Evolutionary conservation across 2,113 vertebrate species (phyloP).

Genomic region (Turnix velox): DNA sequence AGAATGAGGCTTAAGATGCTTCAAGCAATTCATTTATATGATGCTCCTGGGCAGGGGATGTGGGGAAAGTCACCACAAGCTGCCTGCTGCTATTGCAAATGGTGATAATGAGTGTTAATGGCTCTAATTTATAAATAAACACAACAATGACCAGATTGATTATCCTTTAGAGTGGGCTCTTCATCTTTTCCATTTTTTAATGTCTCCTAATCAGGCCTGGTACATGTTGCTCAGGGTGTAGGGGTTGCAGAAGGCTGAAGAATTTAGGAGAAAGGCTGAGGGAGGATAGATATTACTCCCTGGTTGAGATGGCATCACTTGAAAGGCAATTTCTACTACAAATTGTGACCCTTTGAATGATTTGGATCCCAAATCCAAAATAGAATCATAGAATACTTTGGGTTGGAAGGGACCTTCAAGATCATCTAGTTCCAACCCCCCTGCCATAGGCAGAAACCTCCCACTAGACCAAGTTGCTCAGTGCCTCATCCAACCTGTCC

Average conservation of each 20-base stretch:
- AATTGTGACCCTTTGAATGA: accelerated
- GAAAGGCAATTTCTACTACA: not conserved
- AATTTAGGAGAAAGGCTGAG: not conserved
- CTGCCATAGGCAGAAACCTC: no score
- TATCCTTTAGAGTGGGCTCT: not conserved
- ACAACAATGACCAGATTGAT: not conserved
- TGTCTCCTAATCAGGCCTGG: not conserved
- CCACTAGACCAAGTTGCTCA: no score
- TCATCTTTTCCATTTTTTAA: accelerated
- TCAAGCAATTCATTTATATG: not conserved
- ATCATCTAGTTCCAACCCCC: no score
- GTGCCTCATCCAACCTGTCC: no score
- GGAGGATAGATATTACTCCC: accelerated
- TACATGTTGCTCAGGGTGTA: accelerated
- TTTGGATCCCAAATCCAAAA: accelerated
- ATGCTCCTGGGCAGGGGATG: not conserved
- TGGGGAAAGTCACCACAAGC: not conserved
- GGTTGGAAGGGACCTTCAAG: no score
- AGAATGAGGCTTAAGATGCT: not conserved
- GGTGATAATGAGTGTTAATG: not conserved
- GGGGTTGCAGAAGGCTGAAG: not conserved
- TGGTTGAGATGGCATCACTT: accelerated
- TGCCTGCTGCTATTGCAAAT: not conserved
- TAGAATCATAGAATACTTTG: no score
- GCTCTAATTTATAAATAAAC: not conserved